A percentile compares a stretch with the other conserved stretches of the same genome.
These are phyloP conservation scores for Rhogogaster chlorosoma DNA, from an alignment of 2,888 invertebrate genomes.

Conservation along the genomic window DNA sequence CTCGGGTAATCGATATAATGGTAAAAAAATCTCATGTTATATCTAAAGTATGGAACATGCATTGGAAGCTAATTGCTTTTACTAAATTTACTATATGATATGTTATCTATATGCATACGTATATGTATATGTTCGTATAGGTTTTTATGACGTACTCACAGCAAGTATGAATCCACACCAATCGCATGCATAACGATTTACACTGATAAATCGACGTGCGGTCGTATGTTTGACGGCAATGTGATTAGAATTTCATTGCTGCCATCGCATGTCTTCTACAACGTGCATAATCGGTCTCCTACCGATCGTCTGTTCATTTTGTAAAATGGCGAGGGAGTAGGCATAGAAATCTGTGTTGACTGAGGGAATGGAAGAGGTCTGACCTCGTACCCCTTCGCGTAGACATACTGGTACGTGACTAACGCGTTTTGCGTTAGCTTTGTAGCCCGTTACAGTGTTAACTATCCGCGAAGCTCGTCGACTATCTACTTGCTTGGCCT, in stretches of 20 bases:
- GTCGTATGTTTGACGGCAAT: constrained; percentile 64
- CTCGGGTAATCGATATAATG: constrained; percentile 1
- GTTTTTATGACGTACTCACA: neutral
- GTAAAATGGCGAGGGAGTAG: constrained; percentile 19
- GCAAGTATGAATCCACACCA: neutral
- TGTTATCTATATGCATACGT: too few species aligned
- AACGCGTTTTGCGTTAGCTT: constrained; percentile 15
- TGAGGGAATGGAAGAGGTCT: constrained; percentile 17
- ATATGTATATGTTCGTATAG: too few species aligned
- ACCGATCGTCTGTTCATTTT: constrained; percentile 56
- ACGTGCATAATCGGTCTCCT: constrained; percentile 72
- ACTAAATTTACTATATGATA: neutral
- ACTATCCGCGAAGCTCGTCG: neutral
- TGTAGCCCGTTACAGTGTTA: constrained; percentile 17
- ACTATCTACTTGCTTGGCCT: neutral
- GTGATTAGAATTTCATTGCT: constrained; percentile 74
- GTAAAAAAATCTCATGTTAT: neutral
- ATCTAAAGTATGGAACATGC: constrained; percentile 12
- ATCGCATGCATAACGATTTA: neutral
- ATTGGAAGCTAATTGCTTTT: constrained; percentile 24
- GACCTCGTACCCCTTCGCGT: constrained; percentile 39
- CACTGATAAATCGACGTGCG: constrained; percentile 42
- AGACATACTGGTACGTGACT: constrained; percentile 32
- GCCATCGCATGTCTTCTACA: constrained; percentile 64
- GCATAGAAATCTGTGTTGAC: constrained; percentile 54